These are phyloP conservation scores for Congeria kusceri DNA, from an alignment of 2,888 invertebrate genomes.

Conservation along the genomic window DNA sequence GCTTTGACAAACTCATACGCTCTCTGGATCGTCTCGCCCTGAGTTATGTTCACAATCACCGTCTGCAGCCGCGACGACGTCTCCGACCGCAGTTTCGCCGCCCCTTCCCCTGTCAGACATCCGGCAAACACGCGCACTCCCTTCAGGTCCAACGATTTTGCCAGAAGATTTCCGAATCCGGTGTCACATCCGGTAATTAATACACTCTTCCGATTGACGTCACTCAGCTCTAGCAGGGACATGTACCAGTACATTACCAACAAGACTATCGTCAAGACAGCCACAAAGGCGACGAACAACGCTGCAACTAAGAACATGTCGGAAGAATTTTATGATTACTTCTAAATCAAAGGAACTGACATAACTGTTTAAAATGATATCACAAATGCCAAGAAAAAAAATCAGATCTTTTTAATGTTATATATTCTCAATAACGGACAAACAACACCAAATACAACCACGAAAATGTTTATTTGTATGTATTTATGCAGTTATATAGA, in stretches of 20 bases:
- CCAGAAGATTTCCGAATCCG: slow-evolving; percentile 73
- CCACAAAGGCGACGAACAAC: background rate
- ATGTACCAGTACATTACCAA: background rate
- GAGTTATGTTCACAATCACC: slow-evolving; percentile 64
- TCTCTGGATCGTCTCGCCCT: slow-evolving; percentile 53
- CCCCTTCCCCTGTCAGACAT: slow-evolving; percentile 65
- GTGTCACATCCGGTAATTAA: slow-evolving; percentile 77
- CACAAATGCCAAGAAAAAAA: too few species aligned
- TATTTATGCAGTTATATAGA: too few species aligned
- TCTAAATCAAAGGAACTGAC: too few species aligned
- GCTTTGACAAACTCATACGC: slow-evolving; percentile 55
- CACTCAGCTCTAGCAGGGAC: background rate
- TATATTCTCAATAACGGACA: too few species aligned
- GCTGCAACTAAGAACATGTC: background rate
- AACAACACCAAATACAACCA: too few species aligned
- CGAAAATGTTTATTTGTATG: too few species aligned
- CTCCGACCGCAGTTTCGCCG: slow-evolving; percentile 35
- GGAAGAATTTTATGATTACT: too few species aligned
- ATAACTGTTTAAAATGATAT: too few species aligned
- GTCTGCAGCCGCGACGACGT: slow-evolving; percentile 61
- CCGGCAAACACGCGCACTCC: slow-evolving; percentile 72
- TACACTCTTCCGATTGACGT: slow-evolving; percentile 30
- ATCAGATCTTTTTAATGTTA: too few species aligned
- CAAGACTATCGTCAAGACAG: background rate
- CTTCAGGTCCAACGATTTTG: slow-evolving; percentile 63